Base-by-base conservation (phyloP, 2,113 vertebrate genomes). In the Pteropus alecto region DNA sequence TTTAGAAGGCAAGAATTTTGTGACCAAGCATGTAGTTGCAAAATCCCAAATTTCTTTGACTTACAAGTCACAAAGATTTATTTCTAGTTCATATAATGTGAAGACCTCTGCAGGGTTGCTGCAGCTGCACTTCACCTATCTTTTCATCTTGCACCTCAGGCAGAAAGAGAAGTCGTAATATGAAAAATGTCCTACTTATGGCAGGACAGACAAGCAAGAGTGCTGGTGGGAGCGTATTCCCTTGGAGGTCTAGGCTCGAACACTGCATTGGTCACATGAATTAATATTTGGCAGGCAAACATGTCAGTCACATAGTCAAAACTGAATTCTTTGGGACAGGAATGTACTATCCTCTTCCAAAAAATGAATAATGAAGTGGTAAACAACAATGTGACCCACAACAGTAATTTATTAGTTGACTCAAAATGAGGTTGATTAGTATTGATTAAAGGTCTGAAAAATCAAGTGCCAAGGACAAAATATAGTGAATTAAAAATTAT, bases 161-260 rank as follows among this genome's bases (percentile, higher is more conserved):
- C 38, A 51, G 51, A 35, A 54, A 48, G 33, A 48, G 9, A 5
- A 13, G 38, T 61, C 13, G 3, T 70, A 51, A 35, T 21, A 11
- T 12, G 12, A 18, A 35, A 63, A 41, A 16, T 43, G 12, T 5
- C 21, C 26, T 70, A 65, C 33, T 68, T 19, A 16, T 28, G 56
- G 51, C 35, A 85, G 24, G 63, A 54, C 11, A 7, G 41, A 11
- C 19, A 10, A 46, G 5, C 18, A 16, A 61, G 48, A 19, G 35
- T 3, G 7, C 26, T 67, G 22, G 28, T 38, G 16, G 22, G 15
- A 60, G 35, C 9, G 18, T 24, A 2, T 43, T 67, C 33, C 7
- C 6, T n/a, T 33, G 9, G 6, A 0, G 8, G 26, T 56, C 26
- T 30, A 35, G 63, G 8, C 21, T 73, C 5, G 6, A 9, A 35